These are phyloP conservation scores for Drosophila kanapiae DNA, from an alignment of 1,140 invertebrate species.

Conservation along the genomic window DNA sequence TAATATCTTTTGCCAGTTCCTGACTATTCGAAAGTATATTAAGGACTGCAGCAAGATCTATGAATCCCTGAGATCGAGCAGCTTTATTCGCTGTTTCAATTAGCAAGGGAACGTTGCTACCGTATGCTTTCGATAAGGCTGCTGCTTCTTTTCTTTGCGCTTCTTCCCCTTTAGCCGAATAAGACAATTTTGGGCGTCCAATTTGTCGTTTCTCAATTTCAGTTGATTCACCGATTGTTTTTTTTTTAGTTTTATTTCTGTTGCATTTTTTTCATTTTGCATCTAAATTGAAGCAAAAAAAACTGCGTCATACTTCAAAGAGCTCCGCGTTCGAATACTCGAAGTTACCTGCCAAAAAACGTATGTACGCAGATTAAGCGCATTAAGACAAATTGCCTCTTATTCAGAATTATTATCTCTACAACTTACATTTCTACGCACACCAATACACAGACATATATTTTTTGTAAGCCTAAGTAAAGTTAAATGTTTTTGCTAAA, in stretches of 20 bases:
- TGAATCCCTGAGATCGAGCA: background rate
- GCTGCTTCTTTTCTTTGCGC: slow-evolving; percentile 3
- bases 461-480: background rate
- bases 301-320: background rate
- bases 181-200: background rate
- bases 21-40: background rate
- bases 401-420: background rate
- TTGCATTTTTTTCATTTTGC: too few relatives aligned
- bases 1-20: background rate
- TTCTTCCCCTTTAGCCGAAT: slow-evolving; percentile 1
- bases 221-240: background rate
- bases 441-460: background rate
- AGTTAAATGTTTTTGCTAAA: background rate
- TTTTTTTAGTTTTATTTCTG: too few relatives aligned
- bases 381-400: background rate
- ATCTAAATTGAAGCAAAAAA: too few relatives aligned
- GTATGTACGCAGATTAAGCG: background rate
- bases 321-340: background rate
- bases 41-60: background rate
- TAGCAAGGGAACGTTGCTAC: background rate
- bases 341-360: background rate
- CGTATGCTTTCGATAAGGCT: background rate
- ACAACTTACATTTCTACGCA: background rate
- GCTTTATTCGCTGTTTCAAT: background rate
- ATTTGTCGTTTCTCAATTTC: background rate